These are phyloP conservation scores for Epizoanthus stellaris DNA, from an alignment of 92 coral and sea anemone genomes.

Conservation along the genomic window DNA sequence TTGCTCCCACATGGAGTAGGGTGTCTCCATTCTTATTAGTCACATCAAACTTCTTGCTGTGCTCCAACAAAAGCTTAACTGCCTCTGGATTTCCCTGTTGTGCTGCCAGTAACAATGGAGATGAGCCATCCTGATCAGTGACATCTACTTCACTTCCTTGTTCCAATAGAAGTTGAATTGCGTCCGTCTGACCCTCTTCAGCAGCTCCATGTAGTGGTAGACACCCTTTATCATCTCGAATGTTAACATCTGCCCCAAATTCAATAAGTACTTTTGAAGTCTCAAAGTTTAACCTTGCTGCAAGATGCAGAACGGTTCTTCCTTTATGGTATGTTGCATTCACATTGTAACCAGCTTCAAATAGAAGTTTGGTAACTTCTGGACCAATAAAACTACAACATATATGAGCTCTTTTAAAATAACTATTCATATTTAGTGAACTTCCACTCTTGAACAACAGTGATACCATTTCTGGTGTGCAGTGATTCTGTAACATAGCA, in stretches of 20 bases:
- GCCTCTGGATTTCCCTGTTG: background rate
- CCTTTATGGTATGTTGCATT: constrained; percentile 4
- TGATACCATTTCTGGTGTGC: no score
- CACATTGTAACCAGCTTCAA: background rate
- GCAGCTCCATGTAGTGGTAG: constrained; percentile 23
- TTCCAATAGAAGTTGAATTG: constrained; percentile 19
- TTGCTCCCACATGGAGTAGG: constrained; percentile 14
- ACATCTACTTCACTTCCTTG: constrained; percentile 39
- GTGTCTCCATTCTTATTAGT: background rate
- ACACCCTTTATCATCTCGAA: background rate
- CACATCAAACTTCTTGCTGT: background rate
- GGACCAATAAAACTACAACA: background rate
- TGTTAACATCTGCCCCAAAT: constrained; percentile 41
- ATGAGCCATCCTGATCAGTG: background rate
- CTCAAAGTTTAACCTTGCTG: constrained; percentile 9
- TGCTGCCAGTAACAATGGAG: constrained; percentile 17
- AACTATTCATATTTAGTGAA: no score
- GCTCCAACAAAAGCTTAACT: background rate
- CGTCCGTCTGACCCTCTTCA: background rate
- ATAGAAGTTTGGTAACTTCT: background rate
- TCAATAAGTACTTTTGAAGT: constrained; percentile 11
- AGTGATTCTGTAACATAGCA: no score
- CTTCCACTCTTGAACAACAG: no score
- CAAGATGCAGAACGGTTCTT: constrained; percentile 13
- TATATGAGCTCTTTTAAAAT: no score